A percentile compares a stretch with the other conserved stretches of the same genome.
Conservation (phyloP, 2,888 invertebrate species). For the Conus canariensis region DNA sequence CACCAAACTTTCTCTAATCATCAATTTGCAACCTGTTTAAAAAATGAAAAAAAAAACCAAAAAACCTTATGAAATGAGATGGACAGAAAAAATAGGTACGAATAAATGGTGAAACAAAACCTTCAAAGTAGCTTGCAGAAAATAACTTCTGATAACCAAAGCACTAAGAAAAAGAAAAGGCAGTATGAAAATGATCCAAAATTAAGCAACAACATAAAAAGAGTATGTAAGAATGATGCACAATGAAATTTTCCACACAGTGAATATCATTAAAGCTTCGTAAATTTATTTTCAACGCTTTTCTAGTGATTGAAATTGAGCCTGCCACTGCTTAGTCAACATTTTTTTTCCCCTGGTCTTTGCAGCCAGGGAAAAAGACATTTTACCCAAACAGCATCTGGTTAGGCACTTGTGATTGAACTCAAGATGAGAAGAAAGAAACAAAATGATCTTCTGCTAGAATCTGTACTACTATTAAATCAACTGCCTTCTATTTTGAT, state of each 20-base stretch:
- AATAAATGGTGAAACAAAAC: neutral
- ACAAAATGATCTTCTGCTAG: neutral
- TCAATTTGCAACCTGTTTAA: no score
- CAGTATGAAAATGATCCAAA: neutral
- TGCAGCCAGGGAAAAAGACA: neutral
- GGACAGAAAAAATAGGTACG: neutral
- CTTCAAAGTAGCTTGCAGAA: neutral
- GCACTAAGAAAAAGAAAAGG: neutral
- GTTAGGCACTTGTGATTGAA: constrained; percentile 13
- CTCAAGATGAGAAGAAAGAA: neutral
- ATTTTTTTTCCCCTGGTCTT: neutral
- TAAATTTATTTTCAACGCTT: neutral
- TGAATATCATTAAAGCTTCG: neutral
- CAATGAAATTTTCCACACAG: neutral
- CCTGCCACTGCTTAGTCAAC: neutral
- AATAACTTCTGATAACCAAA: neutral
- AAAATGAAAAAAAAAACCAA: neutral
- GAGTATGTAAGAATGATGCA: neutral
- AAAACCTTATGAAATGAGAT: neutral
- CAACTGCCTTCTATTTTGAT: neutral
- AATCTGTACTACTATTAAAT: neutral
- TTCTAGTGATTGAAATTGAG: neutral
- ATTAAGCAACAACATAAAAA: neutral
- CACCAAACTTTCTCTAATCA: neutral
- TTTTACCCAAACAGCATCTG: neutral